Conservation (phyloP, 2,797 vertebrate genomes). For the Lagorchestes hirsutus region DNA sequence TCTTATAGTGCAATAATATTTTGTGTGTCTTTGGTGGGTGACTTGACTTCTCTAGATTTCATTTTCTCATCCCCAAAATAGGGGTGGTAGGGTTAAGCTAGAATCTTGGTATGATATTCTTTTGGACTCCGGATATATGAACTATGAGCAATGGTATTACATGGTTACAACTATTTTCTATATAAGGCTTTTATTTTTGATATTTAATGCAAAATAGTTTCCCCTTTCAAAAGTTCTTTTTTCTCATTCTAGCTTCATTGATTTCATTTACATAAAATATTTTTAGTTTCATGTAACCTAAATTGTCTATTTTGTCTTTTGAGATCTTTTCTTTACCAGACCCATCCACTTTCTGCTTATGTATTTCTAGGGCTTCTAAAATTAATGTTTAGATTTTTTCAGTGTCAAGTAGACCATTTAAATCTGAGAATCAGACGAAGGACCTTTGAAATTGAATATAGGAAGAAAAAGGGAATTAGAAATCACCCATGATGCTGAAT, state of each 20-base stretch:
- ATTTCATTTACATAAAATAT: not conserved
- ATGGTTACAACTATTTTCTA: not conserved
- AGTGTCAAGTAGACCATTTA: not conserved
- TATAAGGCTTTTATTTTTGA: not conserved
- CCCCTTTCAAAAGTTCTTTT: not conserved
- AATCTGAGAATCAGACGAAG: constrained; percentile 37
- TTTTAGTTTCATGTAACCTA: not conserved
- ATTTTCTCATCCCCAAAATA: not conserved
- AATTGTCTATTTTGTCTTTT: not conserved
- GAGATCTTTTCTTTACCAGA: not conserved
- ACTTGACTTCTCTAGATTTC: not conserved
- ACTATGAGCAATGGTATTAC: not conserved
- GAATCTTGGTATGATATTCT: not conserved
- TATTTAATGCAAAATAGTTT: not conserved
- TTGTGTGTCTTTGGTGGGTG: not conserved
- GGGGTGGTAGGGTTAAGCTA: not conserved
- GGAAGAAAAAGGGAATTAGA: not conserved
- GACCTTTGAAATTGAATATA: not conserved
- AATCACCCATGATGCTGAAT: constrained; percentile 17
- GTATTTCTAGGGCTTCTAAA: not conserved
- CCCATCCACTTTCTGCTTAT: not conserved
- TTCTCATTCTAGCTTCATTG: not conserved
- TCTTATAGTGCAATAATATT: not conserved
- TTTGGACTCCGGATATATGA: not conserved
- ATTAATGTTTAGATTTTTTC: constrained; percentile 31